Evolutionary conservation across 2,888 invertebrate species (phyloP).

Genomic region (Epistrophella euchroma): DNA sequence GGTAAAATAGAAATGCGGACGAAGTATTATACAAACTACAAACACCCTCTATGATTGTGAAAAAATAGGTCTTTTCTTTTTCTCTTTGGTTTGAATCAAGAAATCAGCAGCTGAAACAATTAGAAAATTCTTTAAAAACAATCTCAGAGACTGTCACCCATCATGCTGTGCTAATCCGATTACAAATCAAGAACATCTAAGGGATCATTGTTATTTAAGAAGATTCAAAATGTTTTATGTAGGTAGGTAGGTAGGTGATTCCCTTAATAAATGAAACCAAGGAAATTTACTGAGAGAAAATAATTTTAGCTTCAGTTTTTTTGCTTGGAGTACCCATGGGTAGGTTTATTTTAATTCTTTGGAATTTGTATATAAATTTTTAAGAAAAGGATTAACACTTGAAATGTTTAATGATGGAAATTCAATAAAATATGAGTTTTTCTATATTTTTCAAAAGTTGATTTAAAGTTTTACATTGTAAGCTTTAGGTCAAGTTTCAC

Average conservation of each 20-base stretch:
- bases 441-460: too few species aligned
- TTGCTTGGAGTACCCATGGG: too few species aligned
- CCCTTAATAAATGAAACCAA: neutral
- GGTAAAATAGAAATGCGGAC: too few species aligned
- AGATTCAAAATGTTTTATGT: neutral
- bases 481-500: too few species aligned
- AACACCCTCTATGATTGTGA: slow-evolving; percentile 3
- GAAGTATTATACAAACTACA: too few species aligned
- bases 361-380: neutral
- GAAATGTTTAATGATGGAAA: too few species aligned
- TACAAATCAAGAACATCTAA: slow-evolving; percentile 44
- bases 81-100: neutral
- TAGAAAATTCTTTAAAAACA: slow-evolving; percentile 26
- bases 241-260: neutral
- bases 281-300: neutral
- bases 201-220: slow-evolving; percentile 38
- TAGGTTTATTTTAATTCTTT: neutral
- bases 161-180: slow-evolving; percentile 57
- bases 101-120: slow-evolving; percentile 37
- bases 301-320: neutral
- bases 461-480: too few species aligned
- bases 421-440: too few species aligned
- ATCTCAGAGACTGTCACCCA: slow-evolving; percentile 35
- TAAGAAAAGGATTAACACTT: too few species aligned
- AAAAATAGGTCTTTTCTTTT: neutral